Evolutionary conservation across 2,113 vertebrate genomes (phyloP).

Genomic region (Colistium nudipinnis): DNA sequence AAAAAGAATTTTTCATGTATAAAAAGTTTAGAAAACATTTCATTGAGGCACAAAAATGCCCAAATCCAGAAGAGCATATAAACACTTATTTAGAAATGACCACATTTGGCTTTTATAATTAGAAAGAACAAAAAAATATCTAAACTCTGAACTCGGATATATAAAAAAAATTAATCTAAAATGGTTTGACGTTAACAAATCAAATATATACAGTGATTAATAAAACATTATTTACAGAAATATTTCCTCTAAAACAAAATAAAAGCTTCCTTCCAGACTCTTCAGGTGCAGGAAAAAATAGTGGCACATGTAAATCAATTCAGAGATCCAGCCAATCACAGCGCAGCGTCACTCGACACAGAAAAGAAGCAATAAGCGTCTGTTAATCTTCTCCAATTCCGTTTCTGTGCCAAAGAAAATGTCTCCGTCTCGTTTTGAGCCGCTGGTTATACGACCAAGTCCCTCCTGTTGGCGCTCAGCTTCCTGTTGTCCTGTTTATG

Average conservation of each 20-base stretch:
- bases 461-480: constrained; percentile 87
- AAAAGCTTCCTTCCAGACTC: constrained; percentile 83
- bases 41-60: too few relatives aligned
- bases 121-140: constrained; percentile 61
- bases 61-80: too few relatives aligned
- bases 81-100: too few relatives aligned
- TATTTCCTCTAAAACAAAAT: constrained; percentile 76
- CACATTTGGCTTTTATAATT: too few relatives aligned
- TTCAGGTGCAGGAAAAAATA: constrained; percentile 84
- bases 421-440: constrained; percentile 24
- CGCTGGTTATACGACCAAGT: constrained; percentile 89
- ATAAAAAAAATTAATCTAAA: constrained; percentile 91
- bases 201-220: constrained; percentile 97
- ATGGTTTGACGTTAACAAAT: constrained; percentile 97
- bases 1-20: too few relatives aligned
- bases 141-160: constrained; percentile 93
- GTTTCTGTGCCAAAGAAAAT: too few relatives aligned
- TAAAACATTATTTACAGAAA: constrained; percentile 92
- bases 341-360: constrained; percentile 86
- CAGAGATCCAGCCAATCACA: constrained; percentile 86
- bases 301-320: not conserved
- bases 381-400: too few relatives aligned
- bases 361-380: too few relatives aligned
- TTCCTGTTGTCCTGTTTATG: constrained; percentile 95
- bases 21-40: too few relatives aligned